Percentiles rank a stretch among this genome's conserved stretches.
These are phyloP conservation scores for Streptopelia turtur DNA, from an alignment of 2,797 vertebrate species.

Conservation along the genomic window DNA sequence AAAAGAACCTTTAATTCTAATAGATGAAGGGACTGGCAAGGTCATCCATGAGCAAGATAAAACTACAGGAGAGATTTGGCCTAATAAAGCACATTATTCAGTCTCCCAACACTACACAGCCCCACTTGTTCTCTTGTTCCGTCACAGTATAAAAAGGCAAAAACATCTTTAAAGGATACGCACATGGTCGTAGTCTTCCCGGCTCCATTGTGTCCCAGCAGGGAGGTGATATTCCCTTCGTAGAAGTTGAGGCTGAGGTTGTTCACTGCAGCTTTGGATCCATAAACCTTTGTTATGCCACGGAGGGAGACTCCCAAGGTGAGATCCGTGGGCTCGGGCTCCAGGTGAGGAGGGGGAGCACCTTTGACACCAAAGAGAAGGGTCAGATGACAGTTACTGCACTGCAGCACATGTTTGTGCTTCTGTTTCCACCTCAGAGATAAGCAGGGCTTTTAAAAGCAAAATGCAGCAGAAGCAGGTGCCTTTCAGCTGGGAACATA, in stretches of 20 bases:
- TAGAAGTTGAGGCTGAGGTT: constrained; percentile 93
- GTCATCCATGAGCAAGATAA: background rate
- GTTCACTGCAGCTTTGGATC: constrained; percentile 85
- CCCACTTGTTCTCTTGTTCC: background rate
- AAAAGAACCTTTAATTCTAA: background rate
- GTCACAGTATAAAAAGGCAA: background rate
- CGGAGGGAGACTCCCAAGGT: constrained; percentile 88
- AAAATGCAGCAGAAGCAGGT: background rate
- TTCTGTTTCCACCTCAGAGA: background rate
- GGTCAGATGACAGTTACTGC: background rate
- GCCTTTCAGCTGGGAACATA: background rate
- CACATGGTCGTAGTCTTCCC: constrained; percentile 99
- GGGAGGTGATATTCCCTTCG: constrained; percentile 92
- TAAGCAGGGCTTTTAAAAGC: background rate
- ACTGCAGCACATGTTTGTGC: background rate
- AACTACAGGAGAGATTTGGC: background rate
- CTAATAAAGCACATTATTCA: background rate
- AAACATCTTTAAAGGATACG: constrained; percentile 20
- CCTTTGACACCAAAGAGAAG: constrained; percentile 69
- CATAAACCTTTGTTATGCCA: constrained; percentile 90
- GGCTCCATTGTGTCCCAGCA: constrained; percentile 97
- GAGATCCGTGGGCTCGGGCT: constrained; percentile 84
- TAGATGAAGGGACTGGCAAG: background rate
- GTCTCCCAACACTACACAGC: background rate
- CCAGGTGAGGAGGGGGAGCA: constrained; percentile 76